phyloP scores from a whole-genome alignment of 2,797 vertebrate genomes.

The Hippocampus kuda region DNA sequence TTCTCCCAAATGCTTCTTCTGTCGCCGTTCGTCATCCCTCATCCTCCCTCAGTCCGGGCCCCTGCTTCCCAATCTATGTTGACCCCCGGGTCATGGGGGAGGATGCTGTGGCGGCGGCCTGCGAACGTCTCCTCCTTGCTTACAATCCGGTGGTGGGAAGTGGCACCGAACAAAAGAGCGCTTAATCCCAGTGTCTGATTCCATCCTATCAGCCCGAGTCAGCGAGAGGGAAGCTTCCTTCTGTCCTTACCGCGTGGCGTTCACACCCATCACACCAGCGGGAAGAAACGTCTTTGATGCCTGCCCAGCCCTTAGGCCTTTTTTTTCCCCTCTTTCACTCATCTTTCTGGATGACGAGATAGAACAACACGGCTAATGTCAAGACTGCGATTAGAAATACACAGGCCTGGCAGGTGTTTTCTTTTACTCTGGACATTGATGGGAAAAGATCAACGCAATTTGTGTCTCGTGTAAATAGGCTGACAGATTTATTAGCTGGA shows the following conservation, averaged over 20 bases:
- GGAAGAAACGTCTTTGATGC: slow-evolving; percentile 69
- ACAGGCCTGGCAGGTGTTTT: slow-evolving; percentile 64
- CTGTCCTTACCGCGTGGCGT: slow-evolving; percentile 57
- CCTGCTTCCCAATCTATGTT: slow-evolving; percentile 45
- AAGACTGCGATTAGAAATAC: slow-evolving; percentile 68
- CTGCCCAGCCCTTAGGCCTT: slow-evolving; percentile 67
- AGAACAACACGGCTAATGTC: slow-evolving; percentile 72
- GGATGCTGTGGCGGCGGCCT: slow-evolving; percentile 53
- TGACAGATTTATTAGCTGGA: slow-evolving; percentile 42
- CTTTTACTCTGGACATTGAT: slow-evolving; percentile 56
- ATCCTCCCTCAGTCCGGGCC: slow-evolving; percentile 28
- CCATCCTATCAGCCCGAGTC: slow-evolving; percentile 71
- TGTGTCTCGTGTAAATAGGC: slow-evolving; percentile 34
- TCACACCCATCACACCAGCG: slow-evolving; percentile 63
- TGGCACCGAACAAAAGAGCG: slow-evolving; percentile 67
- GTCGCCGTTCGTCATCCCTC: neutral
- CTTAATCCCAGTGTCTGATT: slow-evolving; percentile 77
- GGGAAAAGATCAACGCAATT: slow-evolving; percentile 64
- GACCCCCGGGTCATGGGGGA: slow-evolving; percentile 58
- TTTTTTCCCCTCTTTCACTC: slow-evolving; percentile 41
- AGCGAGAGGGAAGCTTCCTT: slow-evolving; percentile 72
- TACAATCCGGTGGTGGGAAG: slow-evolving; percentile 69
- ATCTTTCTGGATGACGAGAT: slow-evolving; percentile 69
- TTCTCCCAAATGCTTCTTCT: slow-evolving; percentile 3
- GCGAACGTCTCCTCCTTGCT: slow-evolving; percentile 65